phyloP scores from a whole-genome alignment of 1,140 invertebrate genomes.

The Archegozetes longisetosus region DNA sequence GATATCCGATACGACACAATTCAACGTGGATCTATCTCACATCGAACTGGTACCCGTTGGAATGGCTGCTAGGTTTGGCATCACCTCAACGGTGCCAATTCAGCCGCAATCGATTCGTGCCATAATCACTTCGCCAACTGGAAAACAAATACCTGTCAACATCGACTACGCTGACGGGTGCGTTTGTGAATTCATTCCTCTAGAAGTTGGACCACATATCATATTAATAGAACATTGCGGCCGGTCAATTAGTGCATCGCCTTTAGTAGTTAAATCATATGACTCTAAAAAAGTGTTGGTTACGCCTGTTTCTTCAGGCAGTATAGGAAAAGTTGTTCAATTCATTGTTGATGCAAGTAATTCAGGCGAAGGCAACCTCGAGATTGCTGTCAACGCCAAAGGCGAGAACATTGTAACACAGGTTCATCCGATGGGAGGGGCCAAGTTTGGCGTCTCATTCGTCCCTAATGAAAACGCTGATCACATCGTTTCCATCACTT shows the following conservation, averaged over 20 bases:
- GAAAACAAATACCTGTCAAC: slow-evolving; percentile 51
- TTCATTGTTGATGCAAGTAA: slow-evolving; percentile 73
- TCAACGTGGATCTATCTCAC: slow-evolving; percentile 55
- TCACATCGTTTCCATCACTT: slow-evolving; percentile 88
- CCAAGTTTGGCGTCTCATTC: slow-evolving; percentile 84
- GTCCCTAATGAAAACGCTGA: slow-evolving; percentile 80
- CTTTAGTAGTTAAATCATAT: slow-evolving; percentile 81
- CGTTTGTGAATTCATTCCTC: slow-evolving; percentile 77
- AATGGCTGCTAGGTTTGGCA: slow-evolving; percentile 67
- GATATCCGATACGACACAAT: slow-evolving; percentile 59
- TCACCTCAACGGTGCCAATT: slow-evolving; percentile 54
- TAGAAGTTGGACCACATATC: slow-evolving; percentile 66
- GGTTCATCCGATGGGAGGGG: slow-evolving; percentile 76
- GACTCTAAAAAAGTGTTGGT: slow-evolving; percentile 53
- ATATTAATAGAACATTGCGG: slow-evolving; percentile 81
- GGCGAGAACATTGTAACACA: slow-evolving; percentile 89
- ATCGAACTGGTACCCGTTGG: slow-evolving; percentile 75
- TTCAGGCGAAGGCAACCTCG: slow-evolving; percentile 92
- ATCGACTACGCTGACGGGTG: slow-evolving; percentile 70
- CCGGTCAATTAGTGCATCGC: slow-evolving; percentile 70
- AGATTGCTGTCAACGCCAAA: slow-evolving; percentile 85
- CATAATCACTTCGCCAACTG: slow-evolving; percentile 34
- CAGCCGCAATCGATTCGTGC: slow-evolving; percentile 6
- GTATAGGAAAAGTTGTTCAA: slow-evolving; percentile 58
- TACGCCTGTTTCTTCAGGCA: slow-evolving; percentile 57